phyloP scores from a whole-genome alignment of 2,888 invertebrate species.

The Drosophila falleni region DNA sequence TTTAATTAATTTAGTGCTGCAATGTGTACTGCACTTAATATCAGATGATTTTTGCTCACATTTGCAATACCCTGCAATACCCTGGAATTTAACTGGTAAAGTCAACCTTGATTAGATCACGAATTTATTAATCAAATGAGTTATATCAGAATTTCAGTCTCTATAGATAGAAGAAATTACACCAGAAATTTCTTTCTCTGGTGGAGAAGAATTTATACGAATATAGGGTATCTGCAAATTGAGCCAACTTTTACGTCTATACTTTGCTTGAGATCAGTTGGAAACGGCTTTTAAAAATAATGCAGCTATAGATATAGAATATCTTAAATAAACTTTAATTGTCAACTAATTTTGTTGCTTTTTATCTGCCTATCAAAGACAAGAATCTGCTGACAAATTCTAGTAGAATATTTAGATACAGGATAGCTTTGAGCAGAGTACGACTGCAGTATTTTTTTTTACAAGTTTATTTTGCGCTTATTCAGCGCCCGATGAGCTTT shows the following conservation, averaged over 20 bases:
- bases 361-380: not conserved
- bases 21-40: slow-evolving; percentile 8
- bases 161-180: no score
- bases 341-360: not conserved
- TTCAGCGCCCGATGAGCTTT: not conserved
- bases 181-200: no score
- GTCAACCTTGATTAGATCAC: not conserved
- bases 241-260: no score
- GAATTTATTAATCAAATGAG: no score
- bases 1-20: slow-evolving; percentile 8
- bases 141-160: no score
- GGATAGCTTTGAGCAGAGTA: not conserved
- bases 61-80: not conserved
- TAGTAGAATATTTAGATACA: not conserved
- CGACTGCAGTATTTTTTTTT: not conserved
- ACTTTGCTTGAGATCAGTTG: no score
- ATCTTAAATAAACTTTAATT: not conserved
- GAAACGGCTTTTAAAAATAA: not conserved
- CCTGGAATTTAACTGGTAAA: not conserved
- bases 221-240: no score
- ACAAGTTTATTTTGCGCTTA: not conserved
- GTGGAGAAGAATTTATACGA: no score
- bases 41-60: not conserved
- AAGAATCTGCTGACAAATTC: not conserved
- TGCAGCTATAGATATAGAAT: not conserved